These are phyloP conservation scores for Eolophus roseicapilla DNA, from an alignment of 2,113 vertebrate species.

Conservation along the genomic window DNA sequence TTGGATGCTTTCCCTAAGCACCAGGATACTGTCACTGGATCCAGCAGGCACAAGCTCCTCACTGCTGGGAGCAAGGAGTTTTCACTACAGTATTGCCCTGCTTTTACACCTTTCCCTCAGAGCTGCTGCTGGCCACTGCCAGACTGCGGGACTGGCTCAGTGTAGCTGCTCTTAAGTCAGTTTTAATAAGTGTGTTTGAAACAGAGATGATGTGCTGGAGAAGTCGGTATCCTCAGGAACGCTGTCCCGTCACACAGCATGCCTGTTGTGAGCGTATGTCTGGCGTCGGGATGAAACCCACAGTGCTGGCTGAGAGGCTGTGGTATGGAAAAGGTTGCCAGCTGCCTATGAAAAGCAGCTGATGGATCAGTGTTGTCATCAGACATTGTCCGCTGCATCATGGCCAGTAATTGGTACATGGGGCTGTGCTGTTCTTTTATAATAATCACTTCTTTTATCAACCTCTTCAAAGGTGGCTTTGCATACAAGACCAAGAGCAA, in stretches of 20 bases:
- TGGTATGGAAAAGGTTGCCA: background rate
- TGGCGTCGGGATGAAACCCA: fast-evolving
- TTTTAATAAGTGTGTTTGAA: background rate
- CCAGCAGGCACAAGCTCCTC: background rate
- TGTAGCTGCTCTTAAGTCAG: background rate
- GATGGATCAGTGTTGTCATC: background rate
- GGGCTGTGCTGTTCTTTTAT: background rate
- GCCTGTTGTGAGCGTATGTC: background rate
- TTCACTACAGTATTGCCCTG: background rate
- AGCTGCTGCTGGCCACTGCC: background rate
- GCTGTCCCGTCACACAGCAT: fast-evolving
- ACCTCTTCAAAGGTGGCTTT: slow-evolving; percentile 46
- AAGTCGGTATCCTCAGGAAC: background rate
- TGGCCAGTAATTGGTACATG: background rate
- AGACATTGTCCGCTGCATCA: background rate
- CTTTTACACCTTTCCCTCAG: background rate
- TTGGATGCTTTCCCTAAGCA: background rate
- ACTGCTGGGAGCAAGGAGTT: background rate
- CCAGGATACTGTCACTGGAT: background rate
- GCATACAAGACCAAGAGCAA: slow-evolving; percentile 40
- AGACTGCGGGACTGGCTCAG: background rate
- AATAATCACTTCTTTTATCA: background rate
- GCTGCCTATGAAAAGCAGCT: background rate
- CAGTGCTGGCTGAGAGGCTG: background rate
- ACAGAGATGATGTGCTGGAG: background rate